Base-by-base conservation (phyloP, 2,888 invertebrate genomes). In the Zeuzera pyrina region DNA sequence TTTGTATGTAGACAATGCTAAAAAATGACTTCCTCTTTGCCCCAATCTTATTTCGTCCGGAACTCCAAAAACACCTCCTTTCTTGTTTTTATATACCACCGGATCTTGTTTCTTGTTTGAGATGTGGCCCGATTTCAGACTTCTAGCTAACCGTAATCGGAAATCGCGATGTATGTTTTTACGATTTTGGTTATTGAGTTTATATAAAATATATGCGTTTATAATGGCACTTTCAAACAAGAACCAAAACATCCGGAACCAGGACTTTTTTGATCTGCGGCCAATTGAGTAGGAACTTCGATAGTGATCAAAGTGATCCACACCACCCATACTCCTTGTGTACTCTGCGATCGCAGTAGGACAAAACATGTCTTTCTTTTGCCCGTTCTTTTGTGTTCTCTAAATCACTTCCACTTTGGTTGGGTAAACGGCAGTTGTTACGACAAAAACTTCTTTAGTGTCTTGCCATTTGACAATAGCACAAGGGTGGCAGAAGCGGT, bases 261-360 rank as follows among this genome's bases (percentile, higher is more conserved):
- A 38, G 14, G 27, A 30, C 30, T 36, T 38, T 24, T 24, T 31
- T 16, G 36, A 36, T 25, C 31, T 38, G 13, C 27, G 25, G n/a
- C 35, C 21, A 8, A 36, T 8, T 13, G 35, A 21, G 24, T 38
- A 38, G 6, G 38, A 29, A 12, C 29, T 23, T 28, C 35, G 15
- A 33, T 24, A 38, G 30, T 38, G 35, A 27, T 34, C 29, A 22
- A 35, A 38, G 12, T 24, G 16, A 35, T 38, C 34, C 10, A 31
- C 35, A 16, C 38, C 35, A 30, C 38, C 34, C 34, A 38, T 38
- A 25, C 29, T 19, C 28, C 31, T 23, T 31, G 34, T 38, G 16
- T 38, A 38, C 22, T 38, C 29, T 25, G 29, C 29, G 13, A 38
- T 34, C 29, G 37, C 31, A 13, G 25, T 12, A 27, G 34, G 37